These are phyloP conservation scores for Furcifer pardalis DNA, from an alignment of 2,797 vertebrate species.

Conservation along the genomic window DNA sequence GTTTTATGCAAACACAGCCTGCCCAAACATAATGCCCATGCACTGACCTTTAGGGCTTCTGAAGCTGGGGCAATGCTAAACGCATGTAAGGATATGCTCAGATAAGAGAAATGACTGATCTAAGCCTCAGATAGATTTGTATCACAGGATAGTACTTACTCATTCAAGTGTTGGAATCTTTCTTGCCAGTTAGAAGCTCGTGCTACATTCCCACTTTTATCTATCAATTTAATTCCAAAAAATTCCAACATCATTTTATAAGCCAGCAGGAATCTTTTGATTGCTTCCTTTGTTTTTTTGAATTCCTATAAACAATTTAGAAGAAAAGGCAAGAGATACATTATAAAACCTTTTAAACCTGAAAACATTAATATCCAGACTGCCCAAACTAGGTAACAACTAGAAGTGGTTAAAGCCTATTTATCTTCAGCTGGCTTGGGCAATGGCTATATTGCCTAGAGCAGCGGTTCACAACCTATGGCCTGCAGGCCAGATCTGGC, in stretches of 20 bases:
- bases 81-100: not conserved
- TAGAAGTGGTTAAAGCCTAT: not conserved
- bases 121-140: not conserved
- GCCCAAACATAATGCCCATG: not conserved
- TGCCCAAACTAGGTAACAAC: too few relatives aligned
- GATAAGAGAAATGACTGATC: not conserved
- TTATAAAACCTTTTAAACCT: not conserved
- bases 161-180: conserved; percentile 96
- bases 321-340: conserved; percentile 35
- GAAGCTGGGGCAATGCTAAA: not conserved
- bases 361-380: too few relatives aligned
- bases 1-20: not conserved
- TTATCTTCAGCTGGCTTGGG: not conserved
- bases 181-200: conserved; percentile 93
- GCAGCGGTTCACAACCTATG: too few relatives aligned
- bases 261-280: conserved; percentile 90
- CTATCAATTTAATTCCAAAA: conserved; percentile 93
- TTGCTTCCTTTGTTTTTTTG: conserved; percentile 95
- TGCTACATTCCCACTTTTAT: conserved; percentile 91
- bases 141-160: conserved; percentile 80
- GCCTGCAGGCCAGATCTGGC: too few relatives aligned
- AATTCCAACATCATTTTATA: conserved; percentile 98
- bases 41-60: not conserved
- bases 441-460: not conserved
- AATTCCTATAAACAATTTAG: conserved; percentile 86